Conservation (phyloP, 2,797 vertebrate genomes). For the Silurus aristotelis region DNA sequence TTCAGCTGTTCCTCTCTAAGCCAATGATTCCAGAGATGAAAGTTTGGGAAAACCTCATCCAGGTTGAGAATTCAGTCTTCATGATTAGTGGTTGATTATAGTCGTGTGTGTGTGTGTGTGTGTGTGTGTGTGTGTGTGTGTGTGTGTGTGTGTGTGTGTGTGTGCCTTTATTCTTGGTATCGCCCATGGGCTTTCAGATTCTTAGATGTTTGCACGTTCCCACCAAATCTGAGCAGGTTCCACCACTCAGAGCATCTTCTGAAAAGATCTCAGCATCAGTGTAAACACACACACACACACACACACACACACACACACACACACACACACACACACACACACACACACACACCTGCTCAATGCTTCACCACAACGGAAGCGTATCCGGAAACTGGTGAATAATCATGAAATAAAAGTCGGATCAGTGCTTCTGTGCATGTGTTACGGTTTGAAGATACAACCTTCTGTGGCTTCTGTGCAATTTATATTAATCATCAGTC, state of each 20-base stretch:
- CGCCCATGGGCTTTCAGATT: conserved; percentile 25
- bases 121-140: background rate
- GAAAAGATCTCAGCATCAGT: background rate
- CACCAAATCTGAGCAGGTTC: background rate
- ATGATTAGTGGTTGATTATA: background rate
- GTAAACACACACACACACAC: background rate
- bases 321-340: too few species aligned
- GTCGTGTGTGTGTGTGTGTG: background rate
- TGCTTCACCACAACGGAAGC: background rate
- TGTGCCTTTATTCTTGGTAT: too few species aligned
- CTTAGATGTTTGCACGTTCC: too few species aligned
- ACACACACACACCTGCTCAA: background rate
- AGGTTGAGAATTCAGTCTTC: conserved; percentile 3
- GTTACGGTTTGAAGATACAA: background rate
- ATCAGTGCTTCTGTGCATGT: conserved; percentile 15
- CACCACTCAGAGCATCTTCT: conserved; percentile 52
- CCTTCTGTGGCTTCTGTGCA: conserved; percentile 8
- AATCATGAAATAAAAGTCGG: background rate
- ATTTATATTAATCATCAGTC: conserved; percentile 58
- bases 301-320: too few species aligned
- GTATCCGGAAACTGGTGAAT: background rate
- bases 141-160: conserved; percentile 4
- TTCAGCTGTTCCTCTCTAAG: background rate
- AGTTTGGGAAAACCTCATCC: background rate
- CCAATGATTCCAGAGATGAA: background rate